Base-by-base conservation (phyloP, 2,888 invertebrate genomes). In the Apamea sordens region DNA sequence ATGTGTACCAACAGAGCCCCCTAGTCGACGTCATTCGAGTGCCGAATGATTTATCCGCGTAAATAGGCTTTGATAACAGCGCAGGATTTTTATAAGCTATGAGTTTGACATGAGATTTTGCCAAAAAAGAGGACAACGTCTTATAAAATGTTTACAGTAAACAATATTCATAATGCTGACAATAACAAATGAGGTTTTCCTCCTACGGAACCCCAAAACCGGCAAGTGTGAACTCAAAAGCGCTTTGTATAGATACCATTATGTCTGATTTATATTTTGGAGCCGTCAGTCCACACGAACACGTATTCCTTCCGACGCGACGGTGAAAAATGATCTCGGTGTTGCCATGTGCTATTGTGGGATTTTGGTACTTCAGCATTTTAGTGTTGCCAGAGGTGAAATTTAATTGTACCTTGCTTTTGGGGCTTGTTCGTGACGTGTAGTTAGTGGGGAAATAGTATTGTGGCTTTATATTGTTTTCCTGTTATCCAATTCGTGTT, bases 251-350 rank as follows among this genome's bases (percentile, higher is more conserved):
- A 85, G 86, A 90, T 88, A 83, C 84, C 83, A 88, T 89, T 89
- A 89, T 82, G 87, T 83, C 89, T 93, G 93, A 93, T 94, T 94
- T 94, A 94, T 94, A 93, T 92, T 92, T 92, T 88, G 85, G 82
- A 85, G 86, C 91, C 89, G 93, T 92, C 94, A 93, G 90, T 92
- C 90, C 90, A 90, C 92, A 94, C 93, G 93, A 93, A 91, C 93
- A 91, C 90, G 88, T 90, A 86, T 86, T 90, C 86, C 85, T 89
- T 83, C 88, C 83, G 78, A 86, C 78, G 82, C 87, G 85, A 89
- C 88, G 89, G 91, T 94, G 95, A 94, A 93, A 94, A 94, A 95
- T 94, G 93, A 94, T 92, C 89, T 86, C 88, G 85, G 82, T 87
- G 89, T 87, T 83, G 90, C 90, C 87, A 83, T 86, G 85, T 86